Conservation (phyloP, 1,140 invertebrate genomes). For the Lasaia peninsularis region DNA sequence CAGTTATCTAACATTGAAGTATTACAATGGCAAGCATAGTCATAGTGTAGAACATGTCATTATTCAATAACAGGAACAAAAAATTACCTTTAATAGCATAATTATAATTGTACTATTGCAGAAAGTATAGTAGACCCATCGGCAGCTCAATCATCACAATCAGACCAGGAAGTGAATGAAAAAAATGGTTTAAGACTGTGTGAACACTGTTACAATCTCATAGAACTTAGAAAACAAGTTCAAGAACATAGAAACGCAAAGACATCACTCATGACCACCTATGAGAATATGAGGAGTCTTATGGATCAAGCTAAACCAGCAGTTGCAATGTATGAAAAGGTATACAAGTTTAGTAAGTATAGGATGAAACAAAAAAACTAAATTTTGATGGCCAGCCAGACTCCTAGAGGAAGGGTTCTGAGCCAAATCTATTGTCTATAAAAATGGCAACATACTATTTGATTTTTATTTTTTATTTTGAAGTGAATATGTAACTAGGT, state of each 20-base stretch:
- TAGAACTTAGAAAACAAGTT: conserved; percentile 88
- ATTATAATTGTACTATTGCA: conserved; percentile 31
- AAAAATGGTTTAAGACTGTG: conserved; percentile 86
- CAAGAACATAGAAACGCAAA: conserved; percentile 88
- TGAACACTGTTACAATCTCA: conserved; percentile 87
- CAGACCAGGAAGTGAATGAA: conserved; percentile 67
- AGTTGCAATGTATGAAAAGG: conserved; percentile 90
- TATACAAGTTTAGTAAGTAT: conserved; percentile 48
- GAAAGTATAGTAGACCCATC: conserved; percentile 78
- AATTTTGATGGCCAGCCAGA: too few species aligned
- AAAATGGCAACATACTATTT: too few species aligned
- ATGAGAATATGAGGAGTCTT: conserved; percentile 87
- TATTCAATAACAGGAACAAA: not conserved
- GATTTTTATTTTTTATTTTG: too few species aligned
- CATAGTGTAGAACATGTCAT: not conserved
- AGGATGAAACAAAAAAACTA: not conserved
- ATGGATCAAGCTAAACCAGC: conserved; percentile 88
- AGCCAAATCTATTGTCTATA: too few species aligned
- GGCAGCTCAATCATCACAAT: conserved; percentile 62
- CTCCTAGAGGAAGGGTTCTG: too few species aligned
- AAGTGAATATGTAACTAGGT: too few species aligned
- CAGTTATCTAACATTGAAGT: too few species aligned
- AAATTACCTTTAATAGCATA: not conserved
- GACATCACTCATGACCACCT: conserved; percentile 88
- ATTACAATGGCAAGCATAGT: too few species aligned